Evolutionary conservation across 2,113 vertebrate species (phyloP), one percentile per base, ranked within the genome.

Genomic region (Colius striatus): DNA sequence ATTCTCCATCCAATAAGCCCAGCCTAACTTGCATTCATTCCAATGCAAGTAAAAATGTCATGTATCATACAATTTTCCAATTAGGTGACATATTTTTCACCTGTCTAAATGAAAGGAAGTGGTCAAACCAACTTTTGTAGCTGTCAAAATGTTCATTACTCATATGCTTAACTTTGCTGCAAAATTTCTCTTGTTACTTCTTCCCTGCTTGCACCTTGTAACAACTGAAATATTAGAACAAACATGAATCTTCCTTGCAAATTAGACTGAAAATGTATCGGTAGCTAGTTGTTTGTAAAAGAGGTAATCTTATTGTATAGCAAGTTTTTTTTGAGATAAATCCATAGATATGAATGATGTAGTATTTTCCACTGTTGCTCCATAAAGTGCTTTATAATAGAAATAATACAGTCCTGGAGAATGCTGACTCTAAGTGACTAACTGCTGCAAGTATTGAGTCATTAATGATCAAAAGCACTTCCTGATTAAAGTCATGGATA

Each of bases 101-200:
- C 41, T 32, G 79, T 65, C 11, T 38, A 75, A 90, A 75, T 68
- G 41, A 88, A 61, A 72, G 43, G 32, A 55, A 68, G 13, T 38
- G 62, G 36, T 60, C 38, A 48, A 85, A 26, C 14, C 41, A 85
- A 25, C 30, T 45, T 92, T 41, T 87, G 50, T 61, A 53, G 41
- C 51, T 81, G 60, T 66, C 87, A 96, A 61, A 92, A 50, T 30
- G 27, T 58, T 81, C n/a, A 11, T 84, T 84, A 45, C 16, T 94
- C 26, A 6, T 41, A 26, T 21, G 8, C 26, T 54, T 55, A 60
- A 45, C 14, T 57, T 89, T 85, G 29, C 47, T 53, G 58, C 16
- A 73, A 10, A 83, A 80, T 58, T 66, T 30, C 21, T 80, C n/a
- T 25, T 19, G 3, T 36, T 29, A 32, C 18, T 80, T 92, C 18